These are phyloP conservation scores for Dendrolimus kikuchii DNA, from an alignment of 1,140 invertebrate genomes.

Conservation along the genomic window DNA sequence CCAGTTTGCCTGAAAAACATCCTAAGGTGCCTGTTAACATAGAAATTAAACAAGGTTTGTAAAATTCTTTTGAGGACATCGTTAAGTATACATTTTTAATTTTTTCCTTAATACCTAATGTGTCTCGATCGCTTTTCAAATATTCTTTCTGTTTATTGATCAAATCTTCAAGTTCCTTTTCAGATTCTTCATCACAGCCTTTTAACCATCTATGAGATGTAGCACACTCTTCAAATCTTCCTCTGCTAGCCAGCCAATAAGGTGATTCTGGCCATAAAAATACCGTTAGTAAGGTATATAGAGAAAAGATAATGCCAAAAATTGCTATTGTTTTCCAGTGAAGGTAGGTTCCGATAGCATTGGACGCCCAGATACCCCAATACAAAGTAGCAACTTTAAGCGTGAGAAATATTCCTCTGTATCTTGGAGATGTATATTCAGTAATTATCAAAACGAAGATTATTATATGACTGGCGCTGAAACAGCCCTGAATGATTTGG, in stretches of 20 bases:
- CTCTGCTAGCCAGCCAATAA: constrained; percentile 30
- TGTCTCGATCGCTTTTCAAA: constrained; percentile 3
- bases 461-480: constrained; percentile 20
- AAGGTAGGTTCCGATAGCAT: constrained; percentile 33
- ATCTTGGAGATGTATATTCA: constrained; percentile 28
- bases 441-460: constrained; percentile 22
- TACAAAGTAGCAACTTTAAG: constrained; percentile 29
- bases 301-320: constrained; percentile 21
- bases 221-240: constrained; percentile 22
- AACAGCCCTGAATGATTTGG: constrained; percentile 23
- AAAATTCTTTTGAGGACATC: constrained; percentile 17
- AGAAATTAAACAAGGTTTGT: constrained; percentile 20
- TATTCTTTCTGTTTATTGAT: constrained; percentile 15
- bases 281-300: constrained; percentile 18
- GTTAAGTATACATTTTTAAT: constrained; percentile 4
- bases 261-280: constrained; percentile 37
- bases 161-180: constrained; percentile 22
- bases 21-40: constrained; percentile 10
- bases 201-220: constrained; percentile 23
- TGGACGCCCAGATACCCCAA: constrained; percentile 33
- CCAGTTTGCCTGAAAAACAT: constrained; percentile 27
- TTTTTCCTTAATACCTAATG: not conserved
- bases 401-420: constrained; percentile 28
- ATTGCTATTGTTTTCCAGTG: constrained; percentile 33
- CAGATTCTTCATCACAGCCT: constrained; percentile 19